Evolutionary conservation across 2,888 invertebrate species (phyloP), one percentile per base, ranked within the genome.

Genomic region (Synergus japonicus): DNA sequence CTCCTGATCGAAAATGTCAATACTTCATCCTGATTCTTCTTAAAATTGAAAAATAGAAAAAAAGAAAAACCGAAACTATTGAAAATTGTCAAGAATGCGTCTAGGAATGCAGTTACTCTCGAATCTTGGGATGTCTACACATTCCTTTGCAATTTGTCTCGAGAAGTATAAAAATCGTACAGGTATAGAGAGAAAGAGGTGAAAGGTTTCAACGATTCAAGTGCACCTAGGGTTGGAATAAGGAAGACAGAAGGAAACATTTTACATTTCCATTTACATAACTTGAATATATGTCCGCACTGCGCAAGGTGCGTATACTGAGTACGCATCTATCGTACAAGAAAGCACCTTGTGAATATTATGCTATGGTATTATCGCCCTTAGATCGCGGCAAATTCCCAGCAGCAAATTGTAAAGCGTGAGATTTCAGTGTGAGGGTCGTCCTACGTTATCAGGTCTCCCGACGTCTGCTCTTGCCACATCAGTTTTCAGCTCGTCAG

Each of bases 401-500:
- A 54, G 54, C 73, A 73, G 54, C 54, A 54, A 54, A 54, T 73
- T 73, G 73, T 37, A 54, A 54, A 54, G 73, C 54, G 49, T 73
- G 73, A 73, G 54, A 73, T 73, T 73, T 73, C 49, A 37, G 46
- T 73, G n/a, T 29, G 29, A 22, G 29, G 22, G 37, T 54, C 15
- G 29, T 37, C 49, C 29, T 73, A n/a, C 54, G 37, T 73, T 73
- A 73, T 73, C 73, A n/a, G 73, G 54, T 73, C 49, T 46, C 12
- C 29, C 49, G 37, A 73, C 54, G 73, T 73, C 73, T 73, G 73
- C 73, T 73, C 54, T 73, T 73, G 73, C 54, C 54, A 73, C 73
- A 54, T 73, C 54, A 73, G 73, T 54, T 73, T 73, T 73, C 54
- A 54, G 54, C 73, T 73, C 41, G 73, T 73, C 73, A 73, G 73